Conservation (phyloP, 1,140 invertebrate species). For the Lucilia cuprina region DNA sequence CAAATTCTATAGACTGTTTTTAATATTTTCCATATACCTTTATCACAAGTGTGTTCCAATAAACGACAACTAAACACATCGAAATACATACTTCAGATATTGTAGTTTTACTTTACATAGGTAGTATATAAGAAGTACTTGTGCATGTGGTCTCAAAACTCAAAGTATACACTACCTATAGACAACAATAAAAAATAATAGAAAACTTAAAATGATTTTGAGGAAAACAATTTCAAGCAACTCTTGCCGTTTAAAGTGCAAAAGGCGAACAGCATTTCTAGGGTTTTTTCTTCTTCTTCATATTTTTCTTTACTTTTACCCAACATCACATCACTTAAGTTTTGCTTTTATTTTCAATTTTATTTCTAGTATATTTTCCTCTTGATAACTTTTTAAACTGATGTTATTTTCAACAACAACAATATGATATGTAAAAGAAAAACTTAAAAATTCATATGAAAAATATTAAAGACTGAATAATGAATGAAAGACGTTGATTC, state of each 20-base stretch:
- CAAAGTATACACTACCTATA: too few relatives aligned
- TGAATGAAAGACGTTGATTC: neutral
- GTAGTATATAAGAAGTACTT: neutral
- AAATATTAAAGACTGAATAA: neutral
- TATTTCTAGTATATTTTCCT: too few relatives aligned
- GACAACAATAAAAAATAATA: neutral
- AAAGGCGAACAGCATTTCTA: conserved; percentile 11
- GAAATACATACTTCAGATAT: neutral
- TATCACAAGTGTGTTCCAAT: neutral
- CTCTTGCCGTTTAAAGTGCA: neutral
- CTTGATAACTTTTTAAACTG: too few relatives aligned
- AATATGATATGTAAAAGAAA: too few relatives aligned
- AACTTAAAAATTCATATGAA: neutral
- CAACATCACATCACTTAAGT: neutral
- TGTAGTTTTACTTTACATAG: too few relatives aligned
- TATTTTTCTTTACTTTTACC: neutral
- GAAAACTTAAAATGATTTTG: neutral
- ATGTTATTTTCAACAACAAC: too few relatives aligned
- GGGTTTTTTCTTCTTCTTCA: neutral
- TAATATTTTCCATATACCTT: too few relatives aligned
- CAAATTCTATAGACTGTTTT: too few relatives aligned
- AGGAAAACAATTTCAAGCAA: neutral
- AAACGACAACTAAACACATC: neutral
- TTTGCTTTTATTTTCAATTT: neutral
- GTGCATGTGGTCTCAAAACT: neutral